Conservation (phyloP, 2,113 vertebrate genomes). For the Cyanoramphus novaezelandiae region DNA sequence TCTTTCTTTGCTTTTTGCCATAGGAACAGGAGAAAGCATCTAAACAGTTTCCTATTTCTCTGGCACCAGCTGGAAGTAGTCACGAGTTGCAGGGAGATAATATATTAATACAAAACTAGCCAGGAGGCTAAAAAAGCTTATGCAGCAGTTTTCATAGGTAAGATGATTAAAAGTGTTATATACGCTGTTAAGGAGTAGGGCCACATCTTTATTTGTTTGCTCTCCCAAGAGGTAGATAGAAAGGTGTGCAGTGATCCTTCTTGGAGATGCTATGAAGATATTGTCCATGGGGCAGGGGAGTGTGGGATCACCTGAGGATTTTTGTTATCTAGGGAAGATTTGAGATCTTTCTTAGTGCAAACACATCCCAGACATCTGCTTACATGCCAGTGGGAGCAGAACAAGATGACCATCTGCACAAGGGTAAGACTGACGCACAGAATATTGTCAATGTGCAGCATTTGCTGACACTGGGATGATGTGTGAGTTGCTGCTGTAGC, state of each 20-base stretch:
- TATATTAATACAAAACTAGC: conserved; percentile 51
- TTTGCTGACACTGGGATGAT: background rate
- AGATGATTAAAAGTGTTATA: conserved; percentile 44
- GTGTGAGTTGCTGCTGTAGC: background rate
- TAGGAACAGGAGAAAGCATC: conserved; percentile 23
- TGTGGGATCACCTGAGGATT: background rate
- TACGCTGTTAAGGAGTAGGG: background rate
- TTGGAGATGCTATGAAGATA: background rate
- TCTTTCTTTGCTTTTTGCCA: conserved; percentile 26
- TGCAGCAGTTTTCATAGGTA: conserved; percentile 7
- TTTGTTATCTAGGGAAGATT: background rate
- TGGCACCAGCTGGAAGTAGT: conserved; percentile 28
- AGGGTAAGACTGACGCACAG: background rate
- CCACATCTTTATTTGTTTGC: background rate
- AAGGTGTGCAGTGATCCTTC: background rate
- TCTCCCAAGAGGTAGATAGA: background rate
- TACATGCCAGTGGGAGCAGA: background rate
- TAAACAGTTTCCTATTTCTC: conserved; percentile 35
- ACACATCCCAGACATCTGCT: rapidly evolving
- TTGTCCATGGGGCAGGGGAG: background rate
- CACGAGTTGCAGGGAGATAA: conserved; percentile 19
- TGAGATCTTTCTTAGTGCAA: background rate
- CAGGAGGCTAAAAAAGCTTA: conserved; percentile 47
- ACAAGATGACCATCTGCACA: background rate
- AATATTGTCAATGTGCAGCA: background rate